phyloP scores from a whole-genome alignment of 2,797 vertebrate species.

The Coreius guichenoti region DNA sequence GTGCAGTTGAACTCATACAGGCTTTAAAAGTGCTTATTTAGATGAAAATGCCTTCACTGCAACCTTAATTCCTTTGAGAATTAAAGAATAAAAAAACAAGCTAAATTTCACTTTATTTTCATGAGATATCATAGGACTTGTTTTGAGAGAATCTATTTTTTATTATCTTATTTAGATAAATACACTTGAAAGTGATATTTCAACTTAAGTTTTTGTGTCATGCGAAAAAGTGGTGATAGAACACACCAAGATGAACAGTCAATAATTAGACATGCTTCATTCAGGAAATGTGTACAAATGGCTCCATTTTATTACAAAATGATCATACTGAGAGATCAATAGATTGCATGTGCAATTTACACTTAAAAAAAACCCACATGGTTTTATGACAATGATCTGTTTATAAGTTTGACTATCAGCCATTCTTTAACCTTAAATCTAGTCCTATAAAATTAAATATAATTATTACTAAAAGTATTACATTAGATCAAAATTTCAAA shows the following conservation, averaged over 20 bases:
- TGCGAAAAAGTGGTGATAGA: background rate
- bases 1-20: background rate
- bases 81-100: background rate
- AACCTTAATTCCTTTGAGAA: background rate
- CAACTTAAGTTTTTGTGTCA: background rate
- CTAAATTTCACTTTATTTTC: background rate
- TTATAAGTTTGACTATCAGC: background rate
- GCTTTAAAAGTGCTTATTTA: background rate
- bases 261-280: background rate
- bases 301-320: background rate
- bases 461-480: background rate
- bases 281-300: background rate
- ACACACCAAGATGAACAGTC: background rate
- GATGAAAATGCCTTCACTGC: background rate
- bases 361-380: background rate
- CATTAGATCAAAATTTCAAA: background rate
- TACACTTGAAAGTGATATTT: no score
- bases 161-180: background rate
- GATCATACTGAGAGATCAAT: background rate
- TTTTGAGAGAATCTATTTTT: background rate
- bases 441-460: background rate
- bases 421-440: background rate
- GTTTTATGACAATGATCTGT: background rate
- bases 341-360: background rate
- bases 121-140: background rate